Evolutionary conservation across 2,797 vertebrate genomes (phyloP).

Genomic region (Pangasius larnaudii): DNA sequence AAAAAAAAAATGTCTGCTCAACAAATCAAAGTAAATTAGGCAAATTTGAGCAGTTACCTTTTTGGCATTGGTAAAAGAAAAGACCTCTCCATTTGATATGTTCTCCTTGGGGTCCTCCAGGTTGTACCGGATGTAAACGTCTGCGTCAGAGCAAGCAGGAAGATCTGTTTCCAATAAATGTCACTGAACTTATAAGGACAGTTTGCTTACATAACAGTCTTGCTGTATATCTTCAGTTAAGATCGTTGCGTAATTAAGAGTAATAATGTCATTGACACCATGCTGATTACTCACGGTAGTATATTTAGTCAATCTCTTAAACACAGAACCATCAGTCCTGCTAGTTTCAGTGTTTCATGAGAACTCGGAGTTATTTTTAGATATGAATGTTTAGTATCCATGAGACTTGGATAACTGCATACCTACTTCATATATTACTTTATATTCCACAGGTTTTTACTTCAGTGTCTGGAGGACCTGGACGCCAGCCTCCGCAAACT

Average conservation of each 20-base stretch:
- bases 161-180: not conserved
- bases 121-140: not conserved
- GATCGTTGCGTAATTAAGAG: not conserved
- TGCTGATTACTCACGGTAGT: constrained; percentile 11
- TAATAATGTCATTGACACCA: not conserved
- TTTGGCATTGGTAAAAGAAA: not conserved
- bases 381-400: not conserved
- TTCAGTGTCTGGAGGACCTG: constrained; percentile 87
- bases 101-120: not conserved
- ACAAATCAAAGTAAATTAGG: not conserved
- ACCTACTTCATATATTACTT: not conserved
- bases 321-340: not conserved
- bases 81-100: not conserved
- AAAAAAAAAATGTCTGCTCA: not conserved
- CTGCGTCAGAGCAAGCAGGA: not conserved
- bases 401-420: not conserved
- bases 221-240: constrained; percentile 4
- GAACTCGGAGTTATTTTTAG: not conserved
- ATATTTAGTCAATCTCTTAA: not conserved
- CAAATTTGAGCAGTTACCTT: not conserved
- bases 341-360: not conserved
- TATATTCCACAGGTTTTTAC: constrained; percentile 77
- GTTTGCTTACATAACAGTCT: not conserved
- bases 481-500: constrained; percentile 85
- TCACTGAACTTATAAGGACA: not conserved